Conservation (phyloP, 2,888 invertebrate species). For the Leucania comma region DNA sequence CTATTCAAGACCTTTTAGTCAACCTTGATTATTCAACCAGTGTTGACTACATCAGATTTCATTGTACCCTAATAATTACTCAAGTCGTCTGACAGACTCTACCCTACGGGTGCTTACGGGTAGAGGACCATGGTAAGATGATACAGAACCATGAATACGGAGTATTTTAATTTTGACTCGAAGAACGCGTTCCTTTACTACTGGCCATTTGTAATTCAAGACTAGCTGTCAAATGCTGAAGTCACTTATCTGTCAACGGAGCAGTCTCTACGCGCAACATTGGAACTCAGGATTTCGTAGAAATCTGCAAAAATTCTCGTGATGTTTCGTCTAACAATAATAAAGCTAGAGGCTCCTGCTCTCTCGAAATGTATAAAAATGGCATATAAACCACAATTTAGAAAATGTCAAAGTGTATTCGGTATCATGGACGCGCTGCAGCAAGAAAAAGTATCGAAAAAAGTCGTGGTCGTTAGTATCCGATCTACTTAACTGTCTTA, state of each 20-base stretch:
- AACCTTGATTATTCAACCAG: too few species aligned
- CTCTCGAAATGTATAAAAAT: slow-evolving; percentile 37
- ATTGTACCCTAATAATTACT: too few species aligned
- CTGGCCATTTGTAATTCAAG: slow-evolving; percentile 36
- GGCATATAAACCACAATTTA: slow-evolving; percentile 43
- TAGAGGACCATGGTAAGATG: too few species aligned
- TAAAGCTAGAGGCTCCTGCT: slow-evolving; percentile 52
- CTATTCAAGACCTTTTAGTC: too few species aligned
- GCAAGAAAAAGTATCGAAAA: slow-evolving; percentile 77
- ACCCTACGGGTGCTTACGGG: too few species aligned
- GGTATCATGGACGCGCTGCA: slow-evolving; percentile 80
- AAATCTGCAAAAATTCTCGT: slow-evolving; percentile 59
- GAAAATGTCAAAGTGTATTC: slow-evolving; percentile 80
- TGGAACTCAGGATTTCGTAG: slow-evolving; percentile 15
- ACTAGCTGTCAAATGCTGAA: slow-evolving; percentile 5
- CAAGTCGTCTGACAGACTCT: too few species aligned
- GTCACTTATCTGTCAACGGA: slow-evolving; percentile 42
- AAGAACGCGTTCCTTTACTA: slow-evolving; percentile 7
- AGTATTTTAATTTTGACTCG: not conserved
- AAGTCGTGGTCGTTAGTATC: slow-evolving; percentile 20
- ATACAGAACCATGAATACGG: too few species aligned
- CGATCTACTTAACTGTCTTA: too few species aligned
- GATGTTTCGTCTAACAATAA: slow-evolving; percentile 60
- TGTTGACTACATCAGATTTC: too few species aligned
- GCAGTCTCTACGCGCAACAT: slow-evolving; percentile 7